Evolutionary conservation across 2,888 invertebrate genomes (phyloP), one percentile per base, ranked within the genome.

Genomic region (Iphiclides podalirius): DNA sequence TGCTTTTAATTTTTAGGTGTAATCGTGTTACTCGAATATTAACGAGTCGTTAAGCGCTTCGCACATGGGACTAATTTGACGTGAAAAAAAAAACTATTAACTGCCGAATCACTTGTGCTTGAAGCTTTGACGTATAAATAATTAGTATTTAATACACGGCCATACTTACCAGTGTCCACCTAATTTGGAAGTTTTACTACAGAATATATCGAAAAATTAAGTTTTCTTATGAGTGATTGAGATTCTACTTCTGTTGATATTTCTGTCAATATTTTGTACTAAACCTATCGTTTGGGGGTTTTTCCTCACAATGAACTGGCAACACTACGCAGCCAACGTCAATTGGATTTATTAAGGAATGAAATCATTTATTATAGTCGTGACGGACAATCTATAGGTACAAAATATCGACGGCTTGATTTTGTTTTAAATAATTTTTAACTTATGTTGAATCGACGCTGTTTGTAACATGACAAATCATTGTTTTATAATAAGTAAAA

Each of bases 401-500:
- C 40, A 44, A 14, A 39, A 39, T 49, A 20, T 35, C 15, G 34
- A 34, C 23, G 33, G 38, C 7, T 6, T 36, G 16, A 11, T 34
- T 33, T 44, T 31, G 11, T 35, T 43, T 35, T 26, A 31, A 13
- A 47, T 41, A 35, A n/a, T 39, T 14, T 47, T 43, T 33, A 38
- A 23, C 16, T 48, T 50, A 35, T 44, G 44, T 50, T 50, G 20
- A 14, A 50, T 39, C 17, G 39, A 44, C 23, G 28, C 42, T 44
- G 39, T 40, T 44, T 49, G 38, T 49, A 33, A 72, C 73, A 79
- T 75, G 72, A 80, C 77, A 79, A 72, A 52, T 55, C 54, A 60
- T 72, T 67, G 65, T 66, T 69, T 59, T 70, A 64, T 48, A 65
- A 61, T 68, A 63, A 55, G 72, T 64, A 66, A 75, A 72, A 67